Base-by-base conservation (phyloP, 2,113 vertebrate species). In the Hylia prasina region DNA sequence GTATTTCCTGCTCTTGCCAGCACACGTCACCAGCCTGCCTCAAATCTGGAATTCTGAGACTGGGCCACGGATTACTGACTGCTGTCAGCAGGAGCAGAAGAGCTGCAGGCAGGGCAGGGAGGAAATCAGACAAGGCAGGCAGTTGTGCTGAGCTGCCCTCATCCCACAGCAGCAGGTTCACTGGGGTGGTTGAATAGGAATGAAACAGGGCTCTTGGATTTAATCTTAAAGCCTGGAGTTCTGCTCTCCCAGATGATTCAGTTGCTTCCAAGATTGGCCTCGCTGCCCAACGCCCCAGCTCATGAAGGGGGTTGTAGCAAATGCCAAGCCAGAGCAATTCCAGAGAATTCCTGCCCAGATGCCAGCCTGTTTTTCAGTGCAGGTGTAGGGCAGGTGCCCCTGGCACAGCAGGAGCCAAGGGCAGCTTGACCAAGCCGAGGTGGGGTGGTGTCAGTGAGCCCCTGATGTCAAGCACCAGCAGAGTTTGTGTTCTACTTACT, bases 31-130 rank as follows among this genome's bases (percentile, higher is more conserved):
- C 73, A 79, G 23, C 16, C 10, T 3, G 7, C 66, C 71, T 79
- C 44, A 60, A 18, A 35, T 60, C n/a, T 27, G 17, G 69, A 42
- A 42, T 87, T 80, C 50, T 56, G 58, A 70, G 73, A 48, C 28
- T 6, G 51, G 44, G 84, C 90, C 79, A 63, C 82, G 88, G 78
- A 57, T 88, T 57, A 87, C 89, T 82, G 66, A 54, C 23, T 25
- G 24, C 37, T 40, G 77, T 72, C 80, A 86, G 80, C 0, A 1
- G 27, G 61, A 21, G n/a, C 66, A 76, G 63, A 57, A 48, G 56
- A 90, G 71, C 84, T 88, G 82, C 82, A 77, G 61, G 82, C 53
- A 56, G 60, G 8, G 60, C 11, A 2, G 24, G 37, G 66, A 87
- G 87, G 85, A 95, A 94, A 78, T 82, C 53, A 61, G 53, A 56